phyloP scores from a whole-genome alignment of 2,797 vertebrate species.

The Oryzias dopingdopingensis region DNA sequence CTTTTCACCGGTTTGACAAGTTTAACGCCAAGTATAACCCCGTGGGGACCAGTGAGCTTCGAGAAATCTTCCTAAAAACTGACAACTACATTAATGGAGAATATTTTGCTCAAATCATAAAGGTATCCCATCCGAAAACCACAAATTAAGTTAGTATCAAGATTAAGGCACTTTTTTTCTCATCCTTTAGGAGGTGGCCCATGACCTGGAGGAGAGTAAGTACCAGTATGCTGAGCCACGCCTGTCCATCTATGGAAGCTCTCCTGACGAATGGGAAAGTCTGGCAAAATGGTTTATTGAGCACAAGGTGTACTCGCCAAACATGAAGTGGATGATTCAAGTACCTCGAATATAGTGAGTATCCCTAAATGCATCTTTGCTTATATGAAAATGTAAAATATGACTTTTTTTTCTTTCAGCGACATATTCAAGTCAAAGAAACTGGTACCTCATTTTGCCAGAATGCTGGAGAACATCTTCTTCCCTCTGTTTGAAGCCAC shows the following conservation, averaged over 20 bases:
- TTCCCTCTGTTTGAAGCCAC: conserved; percentile 93
- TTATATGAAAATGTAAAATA: neutral
- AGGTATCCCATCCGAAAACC: conserved; percentile 73
- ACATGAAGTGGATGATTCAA: conserved; percentile 97
- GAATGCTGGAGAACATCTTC: conserved; percentile 96
- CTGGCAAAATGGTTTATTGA: conserved; percentile 95
- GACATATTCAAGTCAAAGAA: conserved; percentile 94
- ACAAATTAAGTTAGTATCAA: neutral
- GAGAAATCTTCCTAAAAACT: conserved; percentile 94
- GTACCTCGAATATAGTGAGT: conserved; percentile 98
- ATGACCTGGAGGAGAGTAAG: conserved; percentile 92
- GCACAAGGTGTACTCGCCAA: conserved; percentile 91
- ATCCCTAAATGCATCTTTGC: neutral
- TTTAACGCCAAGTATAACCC: conserved; percentile 99
- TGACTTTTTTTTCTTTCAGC: conserved; percentile 71
- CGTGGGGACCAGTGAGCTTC: conserved; percentile 92
- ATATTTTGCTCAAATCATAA: conserved; percentile 95
- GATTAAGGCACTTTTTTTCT: conserved; percentile 14
- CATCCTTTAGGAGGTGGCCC: conserved; percentile 85
- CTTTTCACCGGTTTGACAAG: conserved; percentile 97
- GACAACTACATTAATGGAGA: conserved; percentile 93
- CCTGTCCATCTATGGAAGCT: conserved; percentile 91
- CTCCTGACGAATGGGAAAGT: conserved; percentile 85
- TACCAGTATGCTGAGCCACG: conserved; percentile 95
- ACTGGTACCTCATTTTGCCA: conserved; percentile 87